Conservation (phyloP, 2,888 invertebrate species). For the Orthosia gracilis region DNA sequence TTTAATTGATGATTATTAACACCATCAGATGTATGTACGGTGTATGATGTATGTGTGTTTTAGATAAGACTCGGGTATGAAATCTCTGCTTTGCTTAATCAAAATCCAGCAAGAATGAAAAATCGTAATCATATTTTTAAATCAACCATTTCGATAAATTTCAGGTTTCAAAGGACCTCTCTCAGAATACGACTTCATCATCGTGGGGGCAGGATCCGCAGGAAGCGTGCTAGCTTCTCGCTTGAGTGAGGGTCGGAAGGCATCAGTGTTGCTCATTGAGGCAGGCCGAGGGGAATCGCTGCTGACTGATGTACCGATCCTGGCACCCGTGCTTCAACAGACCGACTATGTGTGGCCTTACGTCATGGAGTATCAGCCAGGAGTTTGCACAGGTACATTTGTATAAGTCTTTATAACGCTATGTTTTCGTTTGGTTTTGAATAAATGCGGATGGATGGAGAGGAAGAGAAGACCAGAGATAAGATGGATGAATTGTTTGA, state of each 20-base stretch:
- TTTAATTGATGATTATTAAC: conserved; percentile 3
- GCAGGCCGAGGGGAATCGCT: conserved; percentile 87
- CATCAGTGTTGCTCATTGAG: conserved; percentile 88
- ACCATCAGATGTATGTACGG: not conserved
- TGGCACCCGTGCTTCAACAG: conserved; percentile 85
- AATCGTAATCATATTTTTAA: not conserved
- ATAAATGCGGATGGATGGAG: too few relatives aligned
- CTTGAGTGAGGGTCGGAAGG: conserved; percentile 85
- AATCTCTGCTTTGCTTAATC: not conserved
- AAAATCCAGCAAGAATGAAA: not conserved
- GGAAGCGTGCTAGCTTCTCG: conserved; percentile 90
- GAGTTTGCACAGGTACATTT: conserved; percentile 87
- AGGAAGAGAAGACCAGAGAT: too few relatives aligned
- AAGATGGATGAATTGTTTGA: too few relatives aligned
- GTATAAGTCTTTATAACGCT: not conserved
- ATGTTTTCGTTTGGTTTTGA: not conserved
- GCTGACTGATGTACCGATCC: conserved; percentile 84
- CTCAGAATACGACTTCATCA: conserved; percentile 86
- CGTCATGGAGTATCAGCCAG: conserved; percentile 90
- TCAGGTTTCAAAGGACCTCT: conserved; percentile 83
- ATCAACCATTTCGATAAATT: conserved; percentile 41
- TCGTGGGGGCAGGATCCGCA: conserved; percentile 91
- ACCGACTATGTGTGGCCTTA: conserved; percentile 89
- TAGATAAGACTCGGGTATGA: not conserved
- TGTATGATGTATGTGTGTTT: not conserved